A percentile compares a stretch with the other conserved stretches of the same genome.
These are phyloP conservation scores for Daubentonia madagascariensis DNA, from an alignment of 2,113 vertebrate genomes.

Conservation along the genomic window DNA sequence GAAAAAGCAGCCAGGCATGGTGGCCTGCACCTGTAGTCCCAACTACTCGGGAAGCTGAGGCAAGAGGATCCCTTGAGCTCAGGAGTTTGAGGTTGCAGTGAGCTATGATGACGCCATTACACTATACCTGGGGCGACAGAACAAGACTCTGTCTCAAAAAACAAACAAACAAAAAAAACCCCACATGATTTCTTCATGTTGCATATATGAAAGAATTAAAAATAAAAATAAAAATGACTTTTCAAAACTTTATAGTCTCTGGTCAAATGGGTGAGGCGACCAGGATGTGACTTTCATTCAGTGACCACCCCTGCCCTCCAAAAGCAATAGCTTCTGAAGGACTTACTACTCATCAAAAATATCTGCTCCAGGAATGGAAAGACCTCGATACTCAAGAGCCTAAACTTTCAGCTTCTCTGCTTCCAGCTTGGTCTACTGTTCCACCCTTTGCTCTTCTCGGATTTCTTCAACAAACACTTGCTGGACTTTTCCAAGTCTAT, in stretches of 20 bases:
- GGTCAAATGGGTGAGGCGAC: neutral
- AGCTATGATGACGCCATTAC: too few relatives aligned
- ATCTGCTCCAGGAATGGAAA: slow-evolving; percentile 93
- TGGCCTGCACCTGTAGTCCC: too few relatives aligned
- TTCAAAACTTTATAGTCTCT: neutral
- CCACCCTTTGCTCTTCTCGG: slow-evolving; percentile 93
- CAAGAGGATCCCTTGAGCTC: too few relatives aligned
- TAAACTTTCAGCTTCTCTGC: slow-evolving; percentile 94
- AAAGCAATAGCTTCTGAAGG: neutral
- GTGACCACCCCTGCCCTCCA: neutral
- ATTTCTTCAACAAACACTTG: slow-evolving; percentile 98
- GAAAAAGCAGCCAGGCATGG: too few relatives aligned
- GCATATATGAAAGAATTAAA: neutral
- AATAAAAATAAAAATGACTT: slow-evolving; percentile 22
- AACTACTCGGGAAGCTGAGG: too few relatives aligned
- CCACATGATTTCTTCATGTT: slow-evolving; percentile 41
- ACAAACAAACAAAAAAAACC: neutral
- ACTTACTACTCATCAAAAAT: slow-evolving; percentile 91
- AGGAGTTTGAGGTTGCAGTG: too few relatives aligned
- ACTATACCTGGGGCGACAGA: too few relatives aligned
- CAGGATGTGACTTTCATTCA: neutral
- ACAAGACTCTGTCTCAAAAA: too few relatives aligned
- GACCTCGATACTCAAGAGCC: slow-evolving; percentile 93
- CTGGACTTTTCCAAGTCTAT: slow-evolving; percentile 97
- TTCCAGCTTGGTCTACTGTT: slow-evolving; percentile 95